Conservation (phyloP, 2,113 vertebrate species). For the Chamaetylas fuelleborni region DNA sequence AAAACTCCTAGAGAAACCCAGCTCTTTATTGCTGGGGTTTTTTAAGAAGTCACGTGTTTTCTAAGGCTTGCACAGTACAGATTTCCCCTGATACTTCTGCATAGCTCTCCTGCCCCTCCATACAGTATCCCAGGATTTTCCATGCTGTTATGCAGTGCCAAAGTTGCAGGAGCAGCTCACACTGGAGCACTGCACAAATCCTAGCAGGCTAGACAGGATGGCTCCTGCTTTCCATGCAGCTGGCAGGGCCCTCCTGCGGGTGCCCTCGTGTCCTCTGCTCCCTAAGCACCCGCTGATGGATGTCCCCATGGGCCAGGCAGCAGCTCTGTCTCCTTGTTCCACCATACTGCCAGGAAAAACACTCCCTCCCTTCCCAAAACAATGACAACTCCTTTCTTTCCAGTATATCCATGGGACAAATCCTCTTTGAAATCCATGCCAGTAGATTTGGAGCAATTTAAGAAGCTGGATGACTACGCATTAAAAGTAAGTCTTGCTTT, state of each 20-base stretch:
- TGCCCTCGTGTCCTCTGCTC: not conserved
- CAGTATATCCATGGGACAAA: constrained; percentile 83
- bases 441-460: constrained; percentile 76
- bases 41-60: not conserved
- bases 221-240: not conserved
- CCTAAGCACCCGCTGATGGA: not conserved
- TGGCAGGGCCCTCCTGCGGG: not conserved
- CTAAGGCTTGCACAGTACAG: not conserved
- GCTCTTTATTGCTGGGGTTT: not conserved
- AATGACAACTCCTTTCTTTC: constrained; percentile 9
- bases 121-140: not conserved
- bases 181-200: not conserved
- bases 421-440: constrained; percentile 80
- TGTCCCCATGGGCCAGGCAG: fast-evolving
- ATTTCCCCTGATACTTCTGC: not conserved
- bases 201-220: not conserved
- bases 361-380: not conserved
- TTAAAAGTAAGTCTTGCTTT: constrained; percentile 71
- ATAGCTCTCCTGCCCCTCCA: not conserved
- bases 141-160: not conserved
- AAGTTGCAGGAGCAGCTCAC: not conserved
- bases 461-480: constrained; percentile 78
- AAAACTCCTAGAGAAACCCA: not conserved
- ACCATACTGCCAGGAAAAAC: not conserved
- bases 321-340: not conserved